These are phyloP conservation scores for Rhizoglyphus robini DNA, from an alignment of 1,140 invertebrate species.

Conservation along the genomic window DNA sequence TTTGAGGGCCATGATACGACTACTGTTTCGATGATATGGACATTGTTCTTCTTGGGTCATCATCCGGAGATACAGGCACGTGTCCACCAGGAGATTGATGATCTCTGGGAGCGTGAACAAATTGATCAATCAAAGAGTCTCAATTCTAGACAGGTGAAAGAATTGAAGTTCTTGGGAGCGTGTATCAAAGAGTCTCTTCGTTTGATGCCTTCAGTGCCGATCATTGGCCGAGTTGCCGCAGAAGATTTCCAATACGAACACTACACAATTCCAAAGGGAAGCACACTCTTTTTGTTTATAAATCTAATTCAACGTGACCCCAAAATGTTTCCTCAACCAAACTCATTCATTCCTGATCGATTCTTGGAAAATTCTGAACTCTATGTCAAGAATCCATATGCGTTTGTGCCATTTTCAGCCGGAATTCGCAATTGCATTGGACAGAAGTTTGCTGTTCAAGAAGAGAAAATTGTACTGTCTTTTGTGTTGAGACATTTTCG, in stretches of 20 bases:
- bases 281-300: conserved; percentile 33
- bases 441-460: conserved; percentile 33
- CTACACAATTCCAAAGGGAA: conserved; percentile 37
- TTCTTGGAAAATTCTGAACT: conserved; percentile 29
- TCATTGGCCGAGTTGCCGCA: conserved; percentile 40
- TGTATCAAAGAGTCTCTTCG: conserved; percentile 49
- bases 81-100: not conserved
- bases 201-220: conserved; percentile 33
- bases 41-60: not conserved
- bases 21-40: not conserved
- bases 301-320: conserved; percentile 27
- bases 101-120: not conserved
- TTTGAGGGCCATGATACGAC: conserved; percentile 54
- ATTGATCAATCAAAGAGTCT: not conserved
- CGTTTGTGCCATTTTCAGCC: conserved; percentile 35
- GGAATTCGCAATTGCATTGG: conserved; percentile 36
- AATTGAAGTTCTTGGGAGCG: conserved; percentile 54
- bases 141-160: conserved; percentile 41
- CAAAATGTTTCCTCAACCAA: conserved; percentile 39
- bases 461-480: conserved; percentile 42
- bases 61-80: not conserved
- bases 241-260: conserved; percentile 37
- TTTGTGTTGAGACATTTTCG: conserved; percentile 29
- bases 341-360: conserved; percentile 42
- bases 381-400: conserved; percentile 27